Conservation (phyloP, 1,140 invertebrate species). For the Aethina tumida region DNA sequence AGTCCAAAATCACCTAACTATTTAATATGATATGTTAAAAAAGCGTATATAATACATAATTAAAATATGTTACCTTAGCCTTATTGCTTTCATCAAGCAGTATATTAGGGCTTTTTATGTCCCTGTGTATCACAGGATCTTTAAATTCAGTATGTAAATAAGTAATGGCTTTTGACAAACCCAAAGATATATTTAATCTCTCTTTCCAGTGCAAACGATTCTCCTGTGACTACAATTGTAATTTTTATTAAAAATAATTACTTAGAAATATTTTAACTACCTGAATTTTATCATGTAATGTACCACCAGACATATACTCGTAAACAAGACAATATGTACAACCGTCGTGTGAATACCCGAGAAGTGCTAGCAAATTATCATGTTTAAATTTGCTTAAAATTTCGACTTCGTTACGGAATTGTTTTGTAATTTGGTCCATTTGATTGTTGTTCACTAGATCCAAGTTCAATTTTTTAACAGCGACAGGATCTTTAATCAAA, state of each 20-base stretch:
- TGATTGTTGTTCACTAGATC: conserved; percentile 31
- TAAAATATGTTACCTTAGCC: conserved; percentile 45
- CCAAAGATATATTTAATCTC: conserved; percentile 48
- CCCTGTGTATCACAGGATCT: conserved; percentile 56
- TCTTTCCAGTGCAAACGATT: conserved; percentile 37
- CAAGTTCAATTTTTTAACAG: conserved; percentile 50
- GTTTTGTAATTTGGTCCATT: conserved; percentile 40
- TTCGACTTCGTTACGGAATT: conserved; percentile 57
- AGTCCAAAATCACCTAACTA: conserved; percentile 68
- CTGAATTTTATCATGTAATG: conserved; percentile 50
- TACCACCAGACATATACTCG: conserved; percentile 57
- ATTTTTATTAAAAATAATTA: too few relatives aligned
- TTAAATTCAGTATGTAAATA: conserved; percentile 50
- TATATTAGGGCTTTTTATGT: conserved; percentile 71
- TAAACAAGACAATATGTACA: conserved; percentile 55
- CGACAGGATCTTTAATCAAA: conserved; percentile 39
- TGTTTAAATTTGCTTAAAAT: conserved; percentile 48
- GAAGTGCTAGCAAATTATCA: conserved; percentile 53
- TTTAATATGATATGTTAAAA: too few relatives aligned
- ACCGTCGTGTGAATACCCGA: conserved; percentile 55
- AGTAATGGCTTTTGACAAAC: conserved; percentile 48
- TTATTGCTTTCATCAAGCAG: conserved; percentile 49
- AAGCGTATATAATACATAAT: too few relatives aligned
- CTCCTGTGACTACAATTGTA: conserved; percentile 13
- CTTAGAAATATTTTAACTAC: conserved; percentile 13